Evolutionary conservation across 2,797 vertebrate genomes (phyloP), one percentile per base, ranked within the genome.

Genomic region (Macropus fuliginosus): DNA sequence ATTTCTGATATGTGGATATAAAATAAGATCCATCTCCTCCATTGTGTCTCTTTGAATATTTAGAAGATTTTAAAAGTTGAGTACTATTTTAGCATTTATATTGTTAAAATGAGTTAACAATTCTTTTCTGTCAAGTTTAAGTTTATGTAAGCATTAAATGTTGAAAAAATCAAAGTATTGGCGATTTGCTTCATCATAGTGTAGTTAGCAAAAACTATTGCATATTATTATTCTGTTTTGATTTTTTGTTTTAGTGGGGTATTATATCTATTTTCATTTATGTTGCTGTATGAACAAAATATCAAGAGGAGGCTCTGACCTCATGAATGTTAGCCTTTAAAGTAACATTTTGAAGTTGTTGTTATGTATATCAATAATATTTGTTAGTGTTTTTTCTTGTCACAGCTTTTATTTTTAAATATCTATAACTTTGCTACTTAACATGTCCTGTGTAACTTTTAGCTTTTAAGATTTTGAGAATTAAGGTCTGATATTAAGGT

Each of bases 1-100:
- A 98, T 99, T 98, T 98, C 98, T 98, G 96, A 98, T 98, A 98
- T 98, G 97, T 99, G 98, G 97, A 99, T 99, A 98, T 99, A 97
- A 98, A 99, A 98, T 98, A 97, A 98, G 98, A 97, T 98, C 96
- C 94, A 16, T 96, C 95, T 97, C 96, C 91, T 98, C 66, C 52
- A 81, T 95, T 0, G 14, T 92, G 55, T 59, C 93, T 96, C 59
- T 97, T 95, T 95, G 95, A 97, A 91, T 97, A 94, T 92, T 95
- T 91, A 54, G 90, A 66, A 96, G 93, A 93, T 97, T 95, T 94
- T 28, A 27, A 90, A 90, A 52, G 6, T 56, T 96, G 55, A 96
- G 95, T 57, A 95, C 93, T 97, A 34, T 93, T 56, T 92, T 34
- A 95, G 46, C 4, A 12, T 89, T 93, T 27, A 91, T n/a, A 27